Percentiles rank a stretch among this genome's conserved stretches.
phyloP scores from a whole-genome alignment of 2,888 invertebrate species.

The Pachymerium ferrugineum region DNA sequence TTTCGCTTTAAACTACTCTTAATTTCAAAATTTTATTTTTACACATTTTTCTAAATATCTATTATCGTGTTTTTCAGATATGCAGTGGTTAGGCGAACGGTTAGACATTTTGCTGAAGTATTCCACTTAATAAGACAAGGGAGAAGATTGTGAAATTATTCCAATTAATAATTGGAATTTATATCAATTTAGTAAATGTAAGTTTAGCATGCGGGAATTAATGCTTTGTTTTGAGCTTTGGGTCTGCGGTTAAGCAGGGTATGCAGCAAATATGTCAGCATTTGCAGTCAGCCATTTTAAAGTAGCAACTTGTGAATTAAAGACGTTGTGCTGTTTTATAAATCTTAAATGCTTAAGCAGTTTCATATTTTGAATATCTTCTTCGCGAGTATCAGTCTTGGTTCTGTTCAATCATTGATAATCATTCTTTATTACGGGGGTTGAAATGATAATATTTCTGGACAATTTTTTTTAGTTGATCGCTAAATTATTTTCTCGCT shows the following conservation, averaged over 20 bases:
- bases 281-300: neutral
- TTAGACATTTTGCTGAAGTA: neutral
- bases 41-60: neutral
- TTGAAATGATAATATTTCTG: too few species aligned
- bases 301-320: neutral
- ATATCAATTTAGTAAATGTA: neutral
- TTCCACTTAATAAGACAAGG: neutral
- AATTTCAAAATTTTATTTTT: neutral
- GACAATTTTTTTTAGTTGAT: too few species aligned
- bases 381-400: neutral
- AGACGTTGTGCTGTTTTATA: too few species aligned
- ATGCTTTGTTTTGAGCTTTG: neutral
- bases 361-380: neutral
- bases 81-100: neutral
- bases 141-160: neutral
- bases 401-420: neutral
- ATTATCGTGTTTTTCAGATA: neutral
- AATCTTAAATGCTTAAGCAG: neutral
- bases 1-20: too few species aligned
- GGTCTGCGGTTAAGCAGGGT: neutral
- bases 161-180: neutral
- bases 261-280: slow-evolving; percentile 2
- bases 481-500: too few species aligned
- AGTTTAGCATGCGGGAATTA: neutral
- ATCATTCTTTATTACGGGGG: too few species aligned